Percentiles rank a stretch among this genome's conserved stretches.
Evolutionary conservation across 2,797 vertebrate genomes (phyloP).

Genomic region (Okamejei kenojei): DNA sequence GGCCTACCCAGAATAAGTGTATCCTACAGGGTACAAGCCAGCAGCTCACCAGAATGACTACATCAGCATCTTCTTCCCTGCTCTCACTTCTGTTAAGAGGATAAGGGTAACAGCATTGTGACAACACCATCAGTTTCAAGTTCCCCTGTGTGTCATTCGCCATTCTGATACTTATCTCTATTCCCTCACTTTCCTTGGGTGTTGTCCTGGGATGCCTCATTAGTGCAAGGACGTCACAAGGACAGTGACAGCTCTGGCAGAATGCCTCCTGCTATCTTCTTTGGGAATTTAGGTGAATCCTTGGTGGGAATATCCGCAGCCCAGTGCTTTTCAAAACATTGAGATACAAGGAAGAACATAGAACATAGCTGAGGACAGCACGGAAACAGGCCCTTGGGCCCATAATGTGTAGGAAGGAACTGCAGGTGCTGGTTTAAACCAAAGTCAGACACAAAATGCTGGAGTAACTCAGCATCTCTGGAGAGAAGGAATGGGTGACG

Average conservation of each 20-base stretch:
- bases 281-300: background rate
- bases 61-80: background rate
- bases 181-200: background rate
- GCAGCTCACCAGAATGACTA: background rate
- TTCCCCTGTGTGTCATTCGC: background rate
- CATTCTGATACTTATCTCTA: background rate
- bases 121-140: background rate
- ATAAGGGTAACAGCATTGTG: background rate
- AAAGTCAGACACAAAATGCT: too few species aligned
- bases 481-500: too few species aligned
- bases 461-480: too few species aligned
- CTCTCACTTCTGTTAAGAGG: background rate
- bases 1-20: background rate
- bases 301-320: background rate
- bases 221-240: background rate
- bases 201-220: background rate
- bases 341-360: too few species aligned
- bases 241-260: too few species aligned
- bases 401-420: too few species aligned
- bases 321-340: background rate
- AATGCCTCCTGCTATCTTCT: background rate
- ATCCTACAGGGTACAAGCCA: background rate
- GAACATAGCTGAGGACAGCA: too few species aligned
- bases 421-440: too few species aligned
- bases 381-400: too few species aligned